Evolutionary conservation across 2,888 invertebrate species (phyloP).

Genomic region (Hypselothyrea guttata): DNA sequence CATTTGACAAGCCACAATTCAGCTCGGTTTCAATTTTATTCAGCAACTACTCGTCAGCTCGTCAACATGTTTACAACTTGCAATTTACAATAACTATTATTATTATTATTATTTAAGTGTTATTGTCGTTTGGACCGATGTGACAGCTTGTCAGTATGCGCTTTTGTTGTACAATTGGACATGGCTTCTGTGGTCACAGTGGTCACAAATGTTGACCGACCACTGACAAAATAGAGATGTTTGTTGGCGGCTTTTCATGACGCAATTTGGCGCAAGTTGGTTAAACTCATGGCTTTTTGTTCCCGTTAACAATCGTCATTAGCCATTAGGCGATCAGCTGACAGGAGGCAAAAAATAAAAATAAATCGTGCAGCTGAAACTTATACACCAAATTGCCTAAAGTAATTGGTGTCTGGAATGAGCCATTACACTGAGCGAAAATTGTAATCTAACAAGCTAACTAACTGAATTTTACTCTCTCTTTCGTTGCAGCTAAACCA

Average conservation of each 20-base stretch:
- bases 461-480: neutral
- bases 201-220: slow-evolving; percentile 16
- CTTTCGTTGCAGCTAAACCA: slow-evolving; percentile 29
- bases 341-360: slow-evolving; percentile 1
- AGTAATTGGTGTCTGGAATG: slow-evolving; percentile 39
- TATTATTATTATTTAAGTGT: slow-evolving; percentile 22
- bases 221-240: slow-evolving; percentile 8
- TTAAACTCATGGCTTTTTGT: slow-evolving; percentile 6
- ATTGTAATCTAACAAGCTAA: slow-evolving; percentile 1
- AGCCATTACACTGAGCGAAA: slow-evolving; percentile 9
- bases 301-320: slow-evolving; percentile 40
- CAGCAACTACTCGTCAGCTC: neutral
- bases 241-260: slow-evolving; percentile 23
- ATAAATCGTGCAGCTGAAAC: slow-evolving; percentile 53
- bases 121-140: slow-evolving; percentile 46
- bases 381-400: slow-evolving; percentile 31
- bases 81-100: slow-evolving; percentile 21
- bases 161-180: slow-evolving; percentile 46
- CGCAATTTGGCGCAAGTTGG: slow-evolving; percentile 28
- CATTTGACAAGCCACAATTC: slow-evolving; percentile 11
- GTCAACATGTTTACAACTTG: slow-evolving; percentile 14
- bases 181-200: slow-evolving; percentile 57
- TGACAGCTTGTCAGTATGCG: slow-evolving; percentile 49
- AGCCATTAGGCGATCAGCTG: slow-evolving; percentile 45
- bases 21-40: slow-evolving; percentile 33